These are phyloP conservation scores for Heliconius sara DNA, from an alignment of 2,888 invertebrate species.

Conservation along the genomic window DNA sequence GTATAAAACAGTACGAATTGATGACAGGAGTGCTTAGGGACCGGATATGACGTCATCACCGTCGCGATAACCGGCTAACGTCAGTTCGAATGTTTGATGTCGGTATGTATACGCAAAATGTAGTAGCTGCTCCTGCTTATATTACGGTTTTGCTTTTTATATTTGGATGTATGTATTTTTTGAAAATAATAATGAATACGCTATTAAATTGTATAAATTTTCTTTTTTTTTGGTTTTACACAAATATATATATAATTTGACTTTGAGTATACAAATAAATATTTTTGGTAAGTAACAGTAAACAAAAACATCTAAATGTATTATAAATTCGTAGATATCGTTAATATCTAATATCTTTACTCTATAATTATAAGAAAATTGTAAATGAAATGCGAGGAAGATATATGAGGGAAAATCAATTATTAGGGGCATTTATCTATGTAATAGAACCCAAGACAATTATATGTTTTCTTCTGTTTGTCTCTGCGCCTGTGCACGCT, in stretches of 20 bases:
- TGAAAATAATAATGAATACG: not conserved
- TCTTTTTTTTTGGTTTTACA: not conserved
- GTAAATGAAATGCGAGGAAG: too few species aligned
- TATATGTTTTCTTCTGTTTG: too few species aligned
- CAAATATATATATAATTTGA: not conserved
- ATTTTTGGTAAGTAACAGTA: not conserved
- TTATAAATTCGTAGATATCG: too few species aligned
- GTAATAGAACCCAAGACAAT: too few species aligned
- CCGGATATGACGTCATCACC: constrained; percentile 67
- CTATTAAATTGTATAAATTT: not conserved
- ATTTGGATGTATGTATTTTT: not conserved
- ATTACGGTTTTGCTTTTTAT: not conserved
- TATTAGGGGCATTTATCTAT: too few species aligned
- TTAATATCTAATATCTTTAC: too few species aligned
- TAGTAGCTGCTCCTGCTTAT: not conserved
- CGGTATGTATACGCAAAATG: not conserved
- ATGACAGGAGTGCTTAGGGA: constrained; percentile 49
- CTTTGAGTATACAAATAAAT: not conserved
- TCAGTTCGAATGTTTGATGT: constrained; percentile 13
- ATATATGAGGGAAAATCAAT: too few species aligned
- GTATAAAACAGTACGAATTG: constrained; percentile 43
- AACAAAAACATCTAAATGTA: too few species aligned
- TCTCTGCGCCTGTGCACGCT: too few species aligned
- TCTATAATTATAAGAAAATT: too few species aligned
- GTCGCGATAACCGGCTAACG: constrained; percentile 50